A percentile compares a stretch with the other conserved stretches of the same genome.
These are phyloP conservation scores for Hylomyscus alleni DNA, from an alignment of 2,797 vertebrate genomes.

Conservation along the genomic window DNA sequence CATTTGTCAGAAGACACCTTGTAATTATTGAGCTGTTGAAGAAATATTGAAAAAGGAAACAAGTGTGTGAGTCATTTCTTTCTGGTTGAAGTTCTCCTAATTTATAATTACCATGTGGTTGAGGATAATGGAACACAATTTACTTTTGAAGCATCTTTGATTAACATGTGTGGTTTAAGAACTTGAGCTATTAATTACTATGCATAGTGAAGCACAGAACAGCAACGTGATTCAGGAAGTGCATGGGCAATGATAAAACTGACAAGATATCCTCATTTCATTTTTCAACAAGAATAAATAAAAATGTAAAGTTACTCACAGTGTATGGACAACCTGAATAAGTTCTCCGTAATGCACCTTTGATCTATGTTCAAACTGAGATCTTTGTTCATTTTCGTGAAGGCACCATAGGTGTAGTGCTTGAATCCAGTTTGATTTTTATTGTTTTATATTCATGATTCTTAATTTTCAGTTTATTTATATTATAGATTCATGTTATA, in stretches of 20 bases:
- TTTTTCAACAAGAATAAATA: not conserved
- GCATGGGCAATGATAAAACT: not conserved
- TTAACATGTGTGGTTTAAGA: not conserved
- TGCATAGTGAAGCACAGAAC: not conserved
- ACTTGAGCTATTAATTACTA: slow-evolving; percentile 16
- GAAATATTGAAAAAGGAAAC: slow-evolving; percentile 74
- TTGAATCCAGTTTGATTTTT: too few relatives aligned
- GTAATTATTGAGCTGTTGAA: slow-evolving; percentile 60
- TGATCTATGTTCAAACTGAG: not conserved
- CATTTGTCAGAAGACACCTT: slow-evolving; percentile 26
- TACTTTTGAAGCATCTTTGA: slow-evolving; percentile 18
- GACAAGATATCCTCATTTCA: not conserved
- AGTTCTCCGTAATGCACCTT: not conserved
- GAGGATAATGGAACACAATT: slow-evolving; percentile 50
- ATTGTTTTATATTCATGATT: rapidly evolving
- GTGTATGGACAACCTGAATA: not conserved
- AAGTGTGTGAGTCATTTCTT: slow-evolving; percentile 57
- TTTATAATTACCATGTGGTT: slow-evolving; percentile 66
- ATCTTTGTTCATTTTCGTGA: not conserved
- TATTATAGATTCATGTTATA: not conserved
- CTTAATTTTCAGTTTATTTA: too few relatives aligned
- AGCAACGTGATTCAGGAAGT: not conserved
- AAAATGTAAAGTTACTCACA: not conserved
- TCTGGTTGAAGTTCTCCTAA: slow-evolving; percentile 68
- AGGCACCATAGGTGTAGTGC: rapidly evolving